Conservation (phyloP, 1,140 invertebrate species). For the Lycorma delicatula region DNA sequence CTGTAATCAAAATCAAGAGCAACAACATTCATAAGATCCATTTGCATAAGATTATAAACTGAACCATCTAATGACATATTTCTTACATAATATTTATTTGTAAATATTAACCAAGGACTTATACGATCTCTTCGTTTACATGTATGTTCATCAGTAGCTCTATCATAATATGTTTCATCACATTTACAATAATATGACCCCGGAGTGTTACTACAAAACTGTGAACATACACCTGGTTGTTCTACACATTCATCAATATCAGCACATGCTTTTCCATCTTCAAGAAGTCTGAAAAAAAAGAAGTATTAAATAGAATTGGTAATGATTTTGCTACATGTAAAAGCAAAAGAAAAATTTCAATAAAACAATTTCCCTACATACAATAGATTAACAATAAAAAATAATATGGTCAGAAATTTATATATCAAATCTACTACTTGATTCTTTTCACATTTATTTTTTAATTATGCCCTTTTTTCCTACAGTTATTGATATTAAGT, state of each 20-base stretch:
- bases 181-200: constrained; percentile 96
- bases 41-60: constrained; percentile 79
- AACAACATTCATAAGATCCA: constrained; percentile 94
- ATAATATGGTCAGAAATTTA: too few relatives aligned
- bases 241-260: constrained; percentile 94
- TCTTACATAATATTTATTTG: constrained; percentile 95
- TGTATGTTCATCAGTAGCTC: constrained; percentile 63
- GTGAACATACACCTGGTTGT: constrained; percentile 83
- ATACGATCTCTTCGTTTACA: constrained; percentile 81
- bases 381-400: too few relatives aligned
- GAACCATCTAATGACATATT: constrained; percentile 88
- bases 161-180: constrained; percentile 84
- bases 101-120: constrained; percentile 89
- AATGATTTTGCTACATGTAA: too few relatives aligned
- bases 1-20: constrained; percentile 87
- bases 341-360: too few relatives aligned
- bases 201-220: constrained; percentile 90
- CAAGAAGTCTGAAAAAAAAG: constrained; percentile 46
- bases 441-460: too few relatives aligned
- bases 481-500: too few relatives aligned
- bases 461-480: too few relatives aligned
- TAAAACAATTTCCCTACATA: too few relatives aligned
- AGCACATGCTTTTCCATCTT: constrained; percentile 77
- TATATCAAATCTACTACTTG: too few relatives aligned
- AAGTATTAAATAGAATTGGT: too few relatives aligned